A percentile compares a stretch with the other conserved stretches of the same genome.
Conservation (phyloP, 2,888 invertebrate species). For the Heliconius erato region DNA sequence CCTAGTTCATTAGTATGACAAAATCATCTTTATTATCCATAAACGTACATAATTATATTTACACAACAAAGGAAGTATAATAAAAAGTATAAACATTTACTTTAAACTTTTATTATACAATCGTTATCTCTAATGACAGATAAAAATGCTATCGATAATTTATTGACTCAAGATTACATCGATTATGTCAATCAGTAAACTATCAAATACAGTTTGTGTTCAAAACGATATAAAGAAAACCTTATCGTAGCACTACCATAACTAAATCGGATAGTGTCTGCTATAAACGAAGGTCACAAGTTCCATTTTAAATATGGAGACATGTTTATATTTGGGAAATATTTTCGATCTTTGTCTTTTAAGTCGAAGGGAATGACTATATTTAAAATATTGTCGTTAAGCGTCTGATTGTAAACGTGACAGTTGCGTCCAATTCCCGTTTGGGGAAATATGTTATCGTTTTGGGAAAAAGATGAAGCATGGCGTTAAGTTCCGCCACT, state of each 20-base stretch:
- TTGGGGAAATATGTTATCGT: too few species aligned
- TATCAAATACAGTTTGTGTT: not conserved
- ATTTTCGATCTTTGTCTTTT: too few species aligned
- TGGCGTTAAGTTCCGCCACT: too few species aligned
- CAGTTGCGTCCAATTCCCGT: too few species aligned
- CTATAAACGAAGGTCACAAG: too few species aligned
- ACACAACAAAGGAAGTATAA: not conserved
- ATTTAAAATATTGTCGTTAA: too few species aligned
- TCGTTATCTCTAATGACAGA: conserved; percentile 12
- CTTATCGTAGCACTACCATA: not conserved
- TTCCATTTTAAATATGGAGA: too few species aligned
- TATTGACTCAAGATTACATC: conserved; percentile 8
- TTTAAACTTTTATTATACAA: not conserved
- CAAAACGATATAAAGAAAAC: not conserved
- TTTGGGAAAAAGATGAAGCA: too few species aligned
- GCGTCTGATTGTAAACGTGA: too few species aligned
- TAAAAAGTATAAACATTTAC: conserved; percentile 8
- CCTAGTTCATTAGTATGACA: too few species aligned
- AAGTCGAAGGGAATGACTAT: too few species aligned
- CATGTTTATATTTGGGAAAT: not conserved
- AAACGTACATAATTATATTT: not conserved
- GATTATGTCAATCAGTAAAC: conserved; percentile 7
- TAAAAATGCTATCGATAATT: conserved; percentile 6
- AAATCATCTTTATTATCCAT: not conserved
- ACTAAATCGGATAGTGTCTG: too few species aligned